Evolutionary conservation across 1,140 invertebrate genomes (phyloP).

Genomic region (Heliothis subflexa): DNA sequence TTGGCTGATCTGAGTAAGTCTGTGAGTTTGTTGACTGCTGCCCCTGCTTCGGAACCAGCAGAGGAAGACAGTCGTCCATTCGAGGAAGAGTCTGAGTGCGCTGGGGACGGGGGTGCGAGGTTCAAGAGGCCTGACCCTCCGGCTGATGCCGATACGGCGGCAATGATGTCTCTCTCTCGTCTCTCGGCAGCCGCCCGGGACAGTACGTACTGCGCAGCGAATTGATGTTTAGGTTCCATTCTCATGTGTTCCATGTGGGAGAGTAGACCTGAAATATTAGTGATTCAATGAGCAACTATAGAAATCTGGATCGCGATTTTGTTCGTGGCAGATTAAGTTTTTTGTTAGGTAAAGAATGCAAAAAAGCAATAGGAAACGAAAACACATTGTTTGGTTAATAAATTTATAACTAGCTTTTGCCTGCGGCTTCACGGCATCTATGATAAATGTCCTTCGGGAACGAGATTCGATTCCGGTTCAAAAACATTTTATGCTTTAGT

Average conservation of each 20-base stretch:
- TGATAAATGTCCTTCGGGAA: conserved; percentile 37
- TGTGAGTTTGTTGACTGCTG: conserved; percentile 91
- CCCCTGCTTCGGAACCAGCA: conserved; percentile 91
- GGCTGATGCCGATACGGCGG: conserved; percentile 89
- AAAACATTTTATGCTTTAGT: conserved; percentile 31
- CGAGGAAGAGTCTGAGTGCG: conserved; percentile 93
- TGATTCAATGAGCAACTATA: not conserved
- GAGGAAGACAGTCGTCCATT: conserved; percentile 92
- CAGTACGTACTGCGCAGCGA: conserved; percentile 96
- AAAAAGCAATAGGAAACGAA: not conserved
- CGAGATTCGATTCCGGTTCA: conserved; percentile 34
- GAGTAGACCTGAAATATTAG: conserved; percentile 90
- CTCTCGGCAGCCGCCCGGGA: conserved; percentile 95
- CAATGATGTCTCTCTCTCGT: conserved; percentile 93
- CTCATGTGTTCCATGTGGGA: conserved; percentile 98
- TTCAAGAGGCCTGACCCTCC: conserved; percentile 87
- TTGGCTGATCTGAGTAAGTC: conserved; percentile 88
- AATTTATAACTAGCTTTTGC: conserved; percentile 25
- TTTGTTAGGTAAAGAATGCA: not conserved
- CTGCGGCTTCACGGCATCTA: conserved; percentile 27
- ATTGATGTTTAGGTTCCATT: conserved; percentile 98
- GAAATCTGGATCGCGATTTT: not conserved
- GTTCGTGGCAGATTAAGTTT: not conserved
- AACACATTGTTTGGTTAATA: conserved; percentile 19
- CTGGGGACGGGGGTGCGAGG: conserved; percentile 91